phyloP scores from a whole-genome alignment of 2,113 vertebrate genomes.

The Calidris pygmaea region DNA sequence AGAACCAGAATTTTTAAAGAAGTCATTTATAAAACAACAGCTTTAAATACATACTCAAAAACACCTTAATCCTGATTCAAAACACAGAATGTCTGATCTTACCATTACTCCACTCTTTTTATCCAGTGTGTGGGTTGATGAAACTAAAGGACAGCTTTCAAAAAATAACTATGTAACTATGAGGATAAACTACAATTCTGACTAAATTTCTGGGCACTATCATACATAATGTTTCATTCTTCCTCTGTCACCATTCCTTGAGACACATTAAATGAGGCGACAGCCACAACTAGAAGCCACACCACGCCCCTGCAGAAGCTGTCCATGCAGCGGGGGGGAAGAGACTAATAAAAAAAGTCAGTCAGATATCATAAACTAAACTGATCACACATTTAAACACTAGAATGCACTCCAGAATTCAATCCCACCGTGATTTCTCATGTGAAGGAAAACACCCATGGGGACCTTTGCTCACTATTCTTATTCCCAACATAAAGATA shows the following conservation, averaged over 20 bases:
- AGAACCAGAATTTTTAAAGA: neutral
- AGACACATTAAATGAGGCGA: conserved; percentile 21
- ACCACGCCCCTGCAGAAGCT: neutral
- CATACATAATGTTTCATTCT: conserved; percentile 28
- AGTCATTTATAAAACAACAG: neutral
- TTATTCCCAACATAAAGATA: neutral
- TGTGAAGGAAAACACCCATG: neutral
- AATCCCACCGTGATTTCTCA: neutral
- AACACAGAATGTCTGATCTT: neutral
- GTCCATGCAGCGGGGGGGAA: neutral
- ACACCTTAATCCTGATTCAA: neutral
- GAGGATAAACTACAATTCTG: conserved; percentile 44
- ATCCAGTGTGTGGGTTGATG: neutral
- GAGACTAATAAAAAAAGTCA: neutral
- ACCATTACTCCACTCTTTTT: neutral
- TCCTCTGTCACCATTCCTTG: neutral
- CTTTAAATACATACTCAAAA: neutral
- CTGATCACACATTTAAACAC: neutral
- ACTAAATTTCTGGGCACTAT: conserved; percentile 21
- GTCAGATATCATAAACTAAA: neutral
- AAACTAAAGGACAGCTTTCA: conserved; percentile 49
- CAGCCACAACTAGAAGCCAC: conserved; percentile 26
- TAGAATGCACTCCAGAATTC: neutral
- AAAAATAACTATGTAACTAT: conserved; percentile 40
- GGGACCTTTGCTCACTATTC: neutral